These are phyloP conservation scores for Cotesia typhae DNA, from an alignment of 1,140 invertebrate species.

Conservation along the genomic window DNA sequence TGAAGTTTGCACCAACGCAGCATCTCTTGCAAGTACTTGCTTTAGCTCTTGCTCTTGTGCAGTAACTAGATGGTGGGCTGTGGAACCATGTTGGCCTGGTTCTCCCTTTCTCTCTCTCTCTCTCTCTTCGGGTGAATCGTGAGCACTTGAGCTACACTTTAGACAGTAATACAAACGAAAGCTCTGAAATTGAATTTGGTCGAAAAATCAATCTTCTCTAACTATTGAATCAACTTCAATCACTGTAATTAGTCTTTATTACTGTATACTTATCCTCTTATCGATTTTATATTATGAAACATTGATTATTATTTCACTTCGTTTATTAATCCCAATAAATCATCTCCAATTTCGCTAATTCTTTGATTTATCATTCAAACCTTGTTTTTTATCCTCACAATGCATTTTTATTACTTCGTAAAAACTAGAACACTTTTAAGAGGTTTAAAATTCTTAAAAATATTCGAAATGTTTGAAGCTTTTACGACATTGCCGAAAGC, in stretches of 20 bases:
- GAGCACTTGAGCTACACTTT: constrained; percentile 15
- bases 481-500: too few species aligned
- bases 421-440: too few species aligned
- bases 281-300: background rate
- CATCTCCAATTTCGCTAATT: background rate
- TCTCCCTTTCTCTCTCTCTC: background rate
- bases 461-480: too few species aligned
- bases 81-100: constrained; percentile 12
- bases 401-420: too few species aligned
- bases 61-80: too few species aligned
- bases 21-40: too few species aligned
- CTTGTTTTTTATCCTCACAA: too few species aligned
- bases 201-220: constrained; percentile 15
- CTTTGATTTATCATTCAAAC: too few species aligned
- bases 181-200: constrained; percentile 3
- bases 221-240: constrained; percentile 15
- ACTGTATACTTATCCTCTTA: background rate
- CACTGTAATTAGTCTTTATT: constrained; percentile 5
- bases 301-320: background rate
- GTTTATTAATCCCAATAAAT: background rate
- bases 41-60: too few species aligned
- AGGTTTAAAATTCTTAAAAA: too few species aligned
- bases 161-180: constrained; percentile 11
- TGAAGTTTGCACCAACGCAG: too few species aligned
- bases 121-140: background rate